phyloP scores from a whole-genome alignment of 2,797 vertebrate genomes.

The Synanceia verrucosa region DNA sequence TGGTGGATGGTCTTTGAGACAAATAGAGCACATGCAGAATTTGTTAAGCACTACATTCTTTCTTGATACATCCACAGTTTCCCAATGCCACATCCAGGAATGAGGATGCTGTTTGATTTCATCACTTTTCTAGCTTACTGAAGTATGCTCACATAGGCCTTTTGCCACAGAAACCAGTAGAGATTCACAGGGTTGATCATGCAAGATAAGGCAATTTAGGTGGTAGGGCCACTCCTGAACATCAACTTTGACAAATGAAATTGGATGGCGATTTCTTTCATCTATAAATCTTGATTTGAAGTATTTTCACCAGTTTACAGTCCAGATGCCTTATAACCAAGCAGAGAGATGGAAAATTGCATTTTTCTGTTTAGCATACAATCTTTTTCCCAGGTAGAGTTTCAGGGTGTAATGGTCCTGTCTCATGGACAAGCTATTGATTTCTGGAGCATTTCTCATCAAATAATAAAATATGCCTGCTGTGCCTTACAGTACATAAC shows the following conservation, averaged over 20 bases:
- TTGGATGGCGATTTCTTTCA: conserved; percentile 10
- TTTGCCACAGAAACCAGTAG: conserved; percentile 12
- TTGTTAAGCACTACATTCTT: too few species aligned
- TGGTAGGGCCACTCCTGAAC: not conserved
- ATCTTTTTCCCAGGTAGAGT: conserved; percentile 17
- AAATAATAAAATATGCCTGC: conserved; percentile 62
- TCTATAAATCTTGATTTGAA: conserved; percentile 53
- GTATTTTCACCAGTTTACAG: conserved; percentile 21
- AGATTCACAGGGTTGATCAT: conserved; percentile 22
- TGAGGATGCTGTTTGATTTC: conserved; percentile 8
- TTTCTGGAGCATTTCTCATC: conserved; percentile 65
- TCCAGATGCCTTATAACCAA: conserved; percentile 13
- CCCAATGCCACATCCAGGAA: too few species aligned
- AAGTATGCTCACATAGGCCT: not conserved
- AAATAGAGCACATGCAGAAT: too few species aligned
- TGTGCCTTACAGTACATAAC: conserved; percentile 60
- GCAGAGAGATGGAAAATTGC: conserved; percentile 43
- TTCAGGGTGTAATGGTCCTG: conserved; percentile 13
- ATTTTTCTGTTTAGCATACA: conserved; percentile 32
- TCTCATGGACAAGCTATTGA: conserved; percentile 67
- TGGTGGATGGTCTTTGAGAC: too few species aligned
- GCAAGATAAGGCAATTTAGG: conserved; percentile 19
- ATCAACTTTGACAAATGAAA: conserved; percentile 13
- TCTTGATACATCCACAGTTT: too few species aligned
- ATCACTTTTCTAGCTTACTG: not conserved